Base-by-base conservation (phyloP, 2,113 vertebrate species). In the Corythoichthys intestinalis region DNA sequence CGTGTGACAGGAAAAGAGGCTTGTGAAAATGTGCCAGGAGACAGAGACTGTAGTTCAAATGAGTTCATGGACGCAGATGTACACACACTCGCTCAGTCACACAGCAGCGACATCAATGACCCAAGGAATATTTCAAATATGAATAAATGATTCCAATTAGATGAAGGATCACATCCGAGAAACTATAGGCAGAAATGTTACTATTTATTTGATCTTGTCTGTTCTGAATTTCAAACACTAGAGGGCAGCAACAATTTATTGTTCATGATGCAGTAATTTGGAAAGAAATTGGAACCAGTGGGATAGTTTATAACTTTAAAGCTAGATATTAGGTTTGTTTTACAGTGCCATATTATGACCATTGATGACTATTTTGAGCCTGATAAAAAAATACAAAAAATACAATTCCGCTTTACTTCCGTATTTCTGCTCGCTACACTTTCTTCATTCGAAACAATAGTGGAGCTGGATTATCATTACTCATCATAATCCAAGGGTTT, bases 231-330 rank as follows among this genome's bases (percentile, higher is more conserved):
- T 38, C 66, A 67, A 71, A 71, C 87, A 89, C 77, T 65, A 91
- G 89, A 84, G 83, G 86, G 88, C 68, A 89, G 88, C 78, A 90
- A 73, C 75, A 81, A 77, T 57, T 58, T 39, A 76, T 35, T 58
- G 4, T 58, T 58, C 11, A 58, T 28, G 34, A 28, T 12, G 12
- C 35, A 58, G 11, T 4, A 37, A 14, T 12, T 37, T 15, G 10
- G 41, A 44, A 44, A 44, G 41, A 8, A 44, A 44, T 44, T 44
- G 41, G 41, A 44, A 44, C 41, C 41, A 44, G 9, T 44, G 41
- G 2, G 3, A 44, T 4, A 44, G 1, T 44, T 7, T 44, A 7
- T 5, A 44, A 44, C 6, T 44, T 44, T 44, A 44, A 44, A 44
- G 41, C 41, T 44, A 44, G 6, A 44, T 8, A 44, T 44, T 44